Base-by-base conservation (phyloP, 2,888 invertebrate species). In the Hoplodrina ambigua region DNA sequence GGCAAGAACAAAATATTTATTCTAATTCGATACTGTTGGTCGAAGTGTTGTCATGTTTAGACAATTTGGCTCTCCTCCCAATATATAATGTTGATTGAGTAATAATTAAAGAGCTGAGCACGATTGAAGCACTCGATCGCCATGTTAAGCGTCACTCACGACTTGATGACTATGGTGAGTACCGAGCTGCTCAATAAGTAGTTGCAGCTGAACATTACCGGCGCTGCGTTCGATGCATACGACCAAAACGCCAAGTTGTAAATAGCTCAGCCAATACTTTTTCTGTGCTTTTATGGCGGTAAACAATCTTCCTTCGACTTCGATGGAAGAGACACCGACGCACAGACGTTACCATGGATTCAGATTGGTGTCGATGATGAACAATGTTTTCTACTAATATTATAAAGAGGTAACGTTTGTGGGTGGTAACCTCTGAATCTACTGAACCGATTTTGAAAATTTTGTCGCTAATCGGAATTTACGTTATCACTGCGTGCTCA, bases 281-380 rank as follows among this genome's bases (percentile, higher is more conserved):
- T n/a, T n/a, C n/a, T n/a, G n/a, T n/a, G n/a, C n/a, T n/a, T 70
- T 73, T 69, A 83, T 59, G 50, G 69, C 19, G 37, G 58, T 67
- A 52, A 58, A 61, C 68, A 67, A 70, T 74, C 69, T 63, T 68
- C 67, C 55, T 44, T n/a, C n/a, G n/a, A n/a, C n/a, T n/a, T n/a
- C 17, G 11, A 17, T 46, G 46, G 46, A 17, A 4, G 46, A 15
- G 15, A 17, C 46, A 46, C 4, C 17, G 46, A 17, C 13, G 13
- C 41, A 13, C 13, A 13, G 13, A 4, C 41, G 11, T 41, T 41
- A 13, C 1, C 37, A 37, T 37, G 8, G 37, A 37, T 8, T 37
- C 37, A 37, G 37, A 37, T 37, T 37, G 8, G 8, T 8, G 7
- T 5, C 7, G 30, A 30, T 30, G 33, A 33, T 5, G 33, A 33